These are phyloP conservation scores for Melipona quadrifasciata DNA, from an alignment of 1,140 invertebrate genomes.

Conservation along the genomic window DNA sequence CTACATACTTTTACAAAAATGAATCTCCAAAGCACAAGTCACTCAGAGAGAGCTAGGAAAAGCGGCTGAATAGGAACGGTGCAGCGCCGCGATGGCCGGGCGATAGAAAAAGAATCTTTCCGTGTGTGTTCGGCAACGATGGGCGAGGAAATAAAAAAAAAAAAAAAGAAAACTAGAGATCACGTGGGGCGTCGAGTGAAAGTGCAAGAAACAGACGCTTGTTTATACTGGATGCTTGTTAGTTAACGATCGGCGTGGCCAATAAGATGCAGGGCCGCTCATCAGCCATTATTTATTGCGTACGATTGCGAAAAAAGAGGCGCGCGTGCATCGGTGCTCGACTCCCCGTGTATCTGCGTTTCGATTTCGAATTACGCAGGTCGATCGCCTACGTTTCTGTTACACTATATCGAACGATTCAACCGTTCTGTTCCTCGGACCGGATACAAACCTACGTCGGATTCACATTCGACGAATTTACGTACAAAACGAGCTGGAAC, in stretches of 20 bases:
- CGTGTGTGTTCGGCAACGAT: constrained; percentile 5
- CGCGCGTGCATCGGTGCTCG: constrained; percentile 16
- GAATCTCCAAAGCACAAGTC: too few relatives aligned
- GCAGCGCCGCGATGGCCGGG: too few relatives aligned
- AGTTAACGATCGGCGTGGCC: constrained; percentile 48
- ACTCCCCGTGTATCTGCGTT: not conserved
- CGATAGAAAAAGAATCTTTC: constrained; percentile 12
- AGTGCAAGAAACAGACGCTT: constrained; percentile 27
- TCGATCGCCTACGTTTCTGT: constrained; percentile 3
- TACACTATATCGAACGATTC: not conserved
- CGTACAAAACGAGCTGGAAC: not conserved
- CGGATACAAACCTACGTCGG: not conserved
- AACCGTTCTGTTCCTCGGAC: not conserved
- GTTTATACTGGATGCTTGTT: constrained; percentile 20
- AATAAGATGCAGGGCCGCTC: constrained; percentile 49
- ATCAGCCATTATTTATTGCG: constrained; percentile 45
- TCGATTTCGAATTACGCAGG: constrained; percentile 41
- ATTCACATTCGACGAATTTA: not conserved
- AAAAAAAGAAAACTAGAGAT: constrained; percentile 51
- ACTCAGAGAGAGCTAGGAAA: not conserved
- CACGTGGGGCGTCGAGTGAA: constrained; percentile 50
- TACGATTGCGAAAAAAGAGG: constrained; percentile 31
- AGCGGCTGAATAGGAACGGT: not conserved
- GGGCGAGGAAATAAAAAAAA: constrained; percentile 1
- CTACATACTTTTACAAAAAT: too few relatives aligned